Conservation (phyloP, 2,113 vertebrate species). For the Myiagra hebetior region DNA sequence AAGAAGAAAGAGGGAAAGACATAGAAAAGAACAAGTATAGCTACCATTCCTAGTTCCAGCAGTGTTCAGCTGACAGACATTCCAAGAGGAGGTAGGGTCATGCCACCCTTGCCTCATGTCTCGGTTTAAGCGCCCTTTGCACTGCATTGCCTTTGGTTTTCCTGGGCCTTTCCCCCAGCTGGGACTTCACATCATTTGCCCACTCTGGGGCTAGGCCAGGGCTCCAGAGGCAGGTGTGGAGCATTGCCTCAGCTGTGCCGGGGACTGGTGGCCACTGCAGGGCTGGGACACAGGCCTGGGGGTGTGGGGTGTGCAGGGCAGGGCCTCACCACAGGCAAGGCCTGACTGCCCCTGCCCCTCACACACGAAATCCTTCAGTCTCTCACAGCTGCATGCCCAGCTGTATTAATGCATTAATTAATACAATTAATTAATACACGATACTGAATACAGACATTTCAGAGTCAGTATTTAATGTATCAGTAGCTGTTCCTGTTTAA, state of each 20-base stretch:
- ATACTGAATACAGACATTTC: not conserved
- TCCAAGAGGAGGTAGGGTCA: not conserved
- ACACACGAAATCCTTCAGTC: not conserved
- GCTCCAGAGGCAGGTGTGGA: not conserved
- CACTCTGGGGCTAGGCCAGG: not conserved
- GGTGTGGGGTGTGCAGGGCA: not conserved
- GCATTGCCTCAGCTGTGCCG: not conserved
- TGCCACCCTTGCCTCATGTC: not conserved
- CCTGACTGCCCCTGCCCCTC: not conserved
- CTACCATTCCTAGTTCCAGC: not conserved
- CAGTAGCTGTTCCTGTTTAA: not conserved
- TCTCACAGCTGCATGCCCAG: not conserved
- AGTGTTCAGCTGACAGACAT: not conserved
- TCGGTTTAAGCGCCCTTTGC: not conserved
- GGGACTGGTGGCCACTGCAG: not conserved
- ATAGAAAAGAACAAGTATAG: not conserved
- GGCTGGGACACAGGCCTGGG: not conserved
- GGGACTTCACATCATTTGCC: not conserved
- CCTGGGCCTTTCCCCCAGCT: not conserved
- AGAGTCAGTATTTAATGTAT: not conserved
- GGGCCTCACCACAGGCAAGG: not conserved
- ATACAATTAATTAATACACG: no score
- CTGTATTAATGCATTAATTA: not conserved
- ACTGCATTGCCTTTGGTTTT: not conserved
- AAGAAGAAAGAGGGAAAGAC: not conserved